Conservation (phyloP, 2,113 vertebrate genomes). For the Eonycteris spelaea region DNA sequence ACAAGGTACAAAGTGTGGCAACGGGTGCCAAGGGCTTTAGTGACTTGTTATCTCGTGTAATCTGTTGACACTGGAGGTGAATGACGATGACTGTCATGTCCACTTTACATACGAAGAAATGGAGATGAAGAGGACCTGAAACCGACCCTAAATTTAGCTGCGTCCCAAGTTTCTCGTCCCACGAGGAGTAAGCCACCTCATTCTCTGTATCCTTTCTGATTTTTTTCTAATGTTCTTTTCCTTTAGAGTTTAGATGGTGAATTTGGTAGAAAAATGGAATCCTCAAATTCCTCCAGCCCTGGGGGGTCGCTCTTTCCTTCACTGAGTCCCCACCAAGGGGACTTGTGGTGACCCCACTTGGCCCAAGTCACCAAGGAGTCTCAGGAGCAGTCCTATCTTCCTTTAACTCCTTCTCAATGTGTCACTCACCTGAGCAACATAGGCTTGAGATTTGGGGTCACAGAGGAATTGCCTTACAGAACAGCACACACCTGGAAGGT, state of each 20-base stretch:
- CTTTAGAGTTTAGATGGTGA: background rate
- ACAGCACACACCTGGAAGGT: background rate
- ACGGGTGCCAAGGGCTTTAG: background rate
- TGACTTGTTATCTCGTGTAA: background rate
- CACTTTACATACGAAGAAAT: background rate
- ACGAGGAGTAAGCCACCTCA: background rate
- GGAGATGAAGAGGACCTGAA: background rate
- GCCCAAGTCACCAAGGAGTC: background rate
- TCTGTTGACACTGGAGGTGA: background rate
- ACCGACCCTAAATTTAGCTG: background rate
- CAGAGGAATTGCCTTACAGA: background rate
- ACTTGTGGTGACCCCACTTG: no score
- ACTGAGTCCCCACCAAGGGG: background rate
- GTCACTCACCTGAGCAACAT: background rate
- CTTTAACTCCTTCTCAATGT: background rate
- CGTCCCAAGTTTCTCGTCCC: background rate
- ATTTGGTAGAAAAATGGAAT: background rate
- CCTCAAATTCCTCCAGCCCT: background rate
- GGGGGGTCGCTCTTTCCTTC: background rate
- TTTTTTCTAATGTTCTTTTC: background rate
- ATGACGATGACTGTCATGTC: background rate
- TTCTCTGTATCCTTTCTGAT: background rate
- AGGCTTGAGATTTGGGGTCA: background rate
- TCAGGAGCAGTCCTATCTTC: background rate
- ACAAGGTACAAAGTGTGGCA: background rate